These are phyloP conservation scores for Coracias cyanogaster DNA, from an alignment of 2,797 vertebrate genomes.

Conservation along the genomic window DNA sequence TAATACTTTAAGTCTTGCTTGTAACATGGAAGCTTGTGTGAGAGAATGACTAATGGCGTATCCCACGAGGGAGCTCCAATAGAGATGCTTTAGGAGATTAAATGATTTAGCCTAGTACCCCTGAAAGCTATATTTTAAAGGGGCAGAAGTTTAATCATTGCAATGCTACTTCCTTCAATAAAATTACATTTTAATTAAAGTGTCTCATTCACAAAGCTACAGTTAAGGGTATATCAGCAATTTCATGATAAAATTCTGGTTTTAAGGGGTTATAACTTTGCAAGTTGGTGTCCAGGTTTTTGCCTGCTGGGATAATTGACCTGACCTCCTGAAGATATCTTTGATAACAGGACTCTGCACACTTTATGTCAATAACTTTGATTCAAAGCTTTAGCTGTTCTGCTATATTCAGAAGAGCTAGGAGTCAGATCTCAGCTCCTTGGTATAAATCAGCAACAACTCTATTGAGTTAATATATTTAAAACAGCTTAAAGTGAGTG, in stretches of 20 bases:
- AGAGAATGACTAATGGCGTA: conserved; percentile 56
- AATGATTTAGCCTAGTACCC: conserved; percentile 55
- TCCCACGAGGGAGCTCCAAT: conserved; percentile 36
- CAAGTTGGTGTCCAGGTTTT: conserved; percentile 30
- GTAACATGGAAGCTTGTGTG: conserved; percentile 47
- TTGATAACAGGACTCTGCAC: not conserved
- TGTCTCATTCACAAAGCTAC: conserved; percentile 54
- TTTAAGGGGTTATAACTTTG: conserved; percentile 27
- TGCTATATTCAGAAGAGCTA: not conserved
- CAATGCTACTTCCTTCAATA: conserved; percentile 43
- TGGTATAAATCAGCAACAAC: conserved; percentile 3
- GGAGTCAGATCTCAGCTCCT: not conserved
- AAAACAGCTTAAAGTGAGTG: not conserved
- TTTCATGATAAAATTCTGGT: conserved; percentile 39
- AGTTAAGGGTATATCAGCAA: conserved; percentile 36
- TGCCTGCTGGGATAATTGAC: conserved; percentile 29
- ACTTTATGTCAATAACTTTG: conserved; percentile 39
- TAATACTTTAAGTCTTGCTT: conserved; percentile 65
- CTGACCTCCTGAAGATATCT: not conserved
- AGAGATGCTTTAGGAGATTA: conserved; percentile 66
- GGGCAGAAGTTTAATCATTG: conserved; percentile 63
- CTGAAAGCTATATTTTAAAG: conserved; percentile 66
- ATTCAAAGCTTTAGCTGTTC: conserved; percentile 26
- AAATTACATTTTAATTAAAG: conserved; percentile 69
- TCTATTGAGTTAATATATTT: not conserved